Conservation (phyloP, 2,888 invertebrate species). For the Acanthococcus lagerstroemiae region DNA sequence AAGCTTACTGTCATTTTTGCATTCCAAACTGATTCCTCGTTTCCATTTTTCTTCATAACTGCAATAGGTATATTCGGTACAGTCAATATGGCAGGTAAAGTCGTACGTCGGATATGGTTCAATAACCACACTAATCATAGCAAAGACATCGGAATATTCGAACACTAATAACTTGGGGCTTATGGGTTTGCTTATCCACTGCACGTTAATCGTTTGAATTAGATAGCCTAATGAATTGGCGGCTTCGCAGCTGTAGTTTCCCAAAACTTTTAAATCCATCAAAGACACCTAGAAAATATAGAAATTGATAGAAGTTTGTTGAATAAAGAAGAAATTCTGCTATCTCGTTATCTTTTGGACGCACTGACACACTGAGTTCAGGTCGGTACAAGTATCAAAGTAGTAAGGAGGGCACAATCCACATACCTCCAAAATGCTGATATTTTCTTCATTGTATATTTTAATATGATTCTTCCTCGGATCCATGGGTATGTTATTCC, state of each 20-base stretch:
- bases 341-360: no score
- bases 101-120: conserved; percentile 5
- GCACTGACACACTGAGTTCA: no score
- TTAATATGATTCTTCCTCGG: conserved; percentile 1
- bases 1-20: conserved; percentile 15
- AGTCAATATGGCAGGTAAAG: conserved; percentile 7
- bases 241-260: conserved; percentile 19
- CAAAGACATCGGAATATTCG: conserved; percentile 2
- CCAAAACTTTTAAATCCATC: neutral
- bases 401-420: no score
- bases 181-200: neutral
- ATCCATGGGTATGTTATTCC: conserved; percentile 7
- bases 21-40: neutral
- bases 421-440: conserved; percentile 20
- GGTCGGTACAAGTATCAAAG: no score
- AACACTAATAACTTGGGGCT: conserved; percentile 5
- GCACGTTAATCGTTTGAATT: neutral
- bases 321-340: no score
- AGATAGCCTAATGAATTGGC: conserved; percentile 1
- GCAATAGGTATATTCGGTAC: conserved; percentile 17
- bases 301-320: neutral
- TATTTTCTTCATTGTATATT: conserved; percentile 16
- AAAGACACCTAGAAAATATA: conserved; percentile 13
- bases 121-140: neutral
- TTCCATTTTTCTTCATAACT: conserved; percentile 25